These are phyloP conservation scores for Ricordea florida DNA, from an alignment of 92 coral and sea anemone genomes.

Conservation along the genomic window DNA sequence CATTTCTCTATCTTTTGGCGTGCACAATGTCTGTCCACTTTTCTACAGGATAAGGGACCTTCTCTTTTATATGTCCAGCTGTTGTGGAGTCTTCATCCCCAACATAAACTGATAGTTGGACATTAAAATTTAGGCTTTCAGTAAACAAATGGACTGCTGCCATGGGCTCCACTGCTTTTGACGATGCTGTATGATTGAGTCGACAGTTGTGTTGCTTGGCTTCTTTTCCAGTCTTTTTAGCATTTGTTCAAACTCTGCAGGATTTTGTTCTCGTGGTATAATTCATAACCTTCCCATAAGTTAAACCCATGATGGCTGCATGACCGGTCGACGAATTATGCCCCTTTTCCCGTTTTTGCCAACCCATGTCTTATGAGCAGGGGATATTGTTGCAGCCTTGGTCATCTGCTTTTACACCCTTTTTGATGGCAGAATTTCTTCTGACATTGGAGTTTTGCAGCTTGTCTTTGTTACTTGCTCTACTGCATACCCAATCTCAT, in stretches of 20 bases:
- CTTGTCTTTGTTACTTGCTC: slow-evolving; percentile 41
- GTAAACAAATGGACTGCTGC: slow-evolving; percentile 45
- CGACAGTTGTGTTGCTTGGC: slow-evolving; percentile 45
- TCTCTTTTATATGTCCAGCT: slow-evolving; percentile 26
- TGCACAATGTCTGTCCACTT: slow-evolving; percentile 63
- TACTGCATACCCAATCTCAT: slow-evolving; percentile 58
- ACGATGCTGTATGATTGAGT: slow-evolving; percentile 41
- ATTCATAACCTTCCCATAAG: slow-evolving; percentile 47
- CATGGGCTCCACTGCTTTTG: slow-evolving; percentile 61
- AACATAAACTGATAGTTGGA: slow-evolving; percentile 32
- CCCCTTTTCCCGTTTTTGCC: slow-evolving; percentile 71
- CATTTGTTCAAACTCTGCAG: slow-evolving; percentile 42
- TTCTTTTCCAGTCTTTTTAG: not conserved
- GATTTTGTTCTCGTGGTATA: slow-evolving; percentile 41
- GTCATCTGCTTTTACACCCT: slow-evolving; percentile 29
- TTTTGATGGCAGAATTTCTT: slow-evolving; percentile 17
- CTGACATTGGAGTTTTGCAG: slow-evolving; percentile 22
- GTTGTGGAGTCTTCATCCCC: slow-evolving; percentile 73
- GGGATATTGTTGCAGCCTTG: slow-evolving; percentile 12
- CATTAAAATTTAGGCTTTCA: slow-evolving; percentile 8
- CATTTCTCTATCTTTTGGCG: slow-evolving; percentile 40
- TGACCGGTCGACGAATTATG: slow-evolving; percentile 56
- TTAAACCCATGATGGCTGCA: slow-evolving; percentile 55
- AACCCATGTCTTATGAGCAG: slow-evolving; percentile 72
- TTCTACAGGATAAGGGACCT: slow-evolving; percentile 60